Percentiles rank a stretch among this genome's conserved stretches.
These are phyloP conservation scores for Sorex araneus DNA, from an alignment of 2,113 vertebrate species.

Conservation along the genomic window DNA sequence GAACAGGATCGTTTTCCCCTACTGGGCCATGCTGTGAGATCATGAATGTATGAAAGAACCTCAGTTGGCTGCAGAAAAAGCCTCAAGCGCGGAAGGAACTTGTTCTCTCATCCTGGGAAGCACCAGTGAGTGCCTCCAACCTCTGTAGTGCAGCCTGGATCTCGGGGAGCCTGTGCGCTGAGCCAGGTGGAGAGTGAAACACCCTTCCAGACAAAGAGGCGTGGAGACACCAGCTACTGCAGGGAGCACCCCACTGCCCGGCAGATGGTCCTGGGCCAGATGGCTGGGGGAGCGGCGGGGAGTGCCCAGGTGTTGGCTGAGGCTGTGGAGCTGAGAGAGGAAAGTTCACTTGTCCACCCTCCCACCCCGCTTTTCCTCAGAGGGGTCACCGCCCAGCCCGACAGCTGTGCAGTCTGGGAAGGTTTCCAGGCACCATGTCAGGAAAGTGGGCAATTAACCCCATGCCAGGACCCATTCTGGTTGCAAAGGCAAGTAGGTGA, in stretches of 20 bases:
- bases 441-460: slow-evolving; percentile 70
- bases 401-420: slow-evolving; percentile 81
- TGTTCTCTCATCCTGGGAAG: background rate
- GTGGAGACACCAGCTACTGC: background rate
- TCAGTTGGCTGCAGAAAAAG: background rate
- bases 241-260: background rate
- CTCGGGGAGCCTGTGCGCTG: slow-evolving; percentile 42
- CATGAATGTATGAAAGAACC: background rate
- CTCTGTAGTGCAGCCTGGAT: background rate
- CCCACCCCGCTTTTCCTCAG: background rate
- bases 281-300: background rate
- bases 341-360: slow-evolving; percentile 44
- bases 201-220: slow-evolving; percentile 33
- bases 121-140: background rate
- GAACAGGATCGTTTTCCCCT: background rate
- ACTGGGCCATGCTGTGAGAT: background rate
- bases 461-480: slow-evolving; percentile 25
- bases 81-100: background rate
- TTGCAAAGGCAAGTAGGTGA: background rate
- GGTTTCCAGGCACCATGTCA: slow-evolving; percentile 38
- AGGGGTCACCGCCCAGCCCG: background rate
- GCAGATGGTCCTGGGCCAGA: slow-evolving; percentile 76
- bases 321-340: background rate
- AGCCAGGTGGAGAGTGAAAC: slow-evolving; percentile 45
- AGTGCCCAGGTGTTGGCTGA: slow-evolving; percentile 47